phyloP scores from a whole-genome alignment of 2,888 invertebrate genomes.

The Notodonta dromedarius region DNA sequence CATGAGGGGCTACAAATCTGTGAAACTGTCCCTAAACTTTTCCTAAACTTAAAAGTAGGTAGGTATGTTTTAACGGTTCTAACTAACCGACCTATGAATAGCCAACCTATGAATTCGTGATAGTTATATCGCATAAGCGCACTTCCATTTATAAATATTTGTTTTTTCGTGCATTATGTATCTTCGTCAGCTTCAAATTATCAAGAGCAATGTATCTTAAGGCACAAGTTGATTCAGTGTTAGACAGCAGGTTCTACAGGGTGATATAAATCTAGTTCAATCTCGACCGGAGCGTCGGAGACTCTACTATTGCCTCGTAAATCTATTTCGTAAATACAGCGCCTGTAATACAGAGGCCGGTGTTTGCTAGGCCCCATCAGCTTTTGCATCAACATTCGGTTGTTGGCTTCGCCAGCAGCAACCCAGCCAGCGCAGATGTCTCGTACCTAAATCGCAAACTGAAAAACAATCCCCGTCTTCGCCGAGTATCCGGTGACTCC shows the following conservation, averaged over 20 bases:
- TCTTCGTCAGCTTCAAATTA: not conserved
- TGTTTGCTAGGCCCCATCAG: not conserved
- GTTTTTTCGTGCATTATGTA: not conserved
- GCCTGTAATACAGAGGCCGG: no score
- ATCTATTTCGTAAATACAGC: slow-evolving; percentile 23
- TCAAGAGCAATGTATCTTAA: slow-evolving; percentile 13
- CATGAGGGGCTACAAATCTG: no score
- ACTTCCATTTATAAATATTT: no score
- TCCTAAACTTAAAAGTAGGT: no score
- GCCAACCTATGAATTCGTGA: no score
- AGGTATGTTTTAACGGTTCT: no score
- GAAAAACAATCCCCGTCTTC: slow-evolving; percentile 59
- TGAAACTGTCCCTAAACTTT: no score
- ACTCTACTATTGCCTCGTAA: slow-evolving; percentile 47
- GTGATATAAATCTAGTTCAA: slow-evolving; percentile 54
- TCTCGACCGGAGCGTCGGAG: slow-evolving; percentile 46
- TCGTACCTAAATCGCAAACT: slow-evolving; percentile 51
- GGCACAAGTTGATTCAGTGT: slow-evolving; percentile 39
- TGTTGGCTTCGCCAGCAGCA: not conserved
- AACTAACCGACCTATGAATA: no score
- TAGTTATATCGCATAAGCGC: no score
- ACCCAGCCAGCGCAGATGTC: slow-evolving; percentile 12
- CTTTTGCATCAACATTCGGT: not conserved
- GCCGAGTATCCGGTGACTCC: slow-evolving; percentile 59
- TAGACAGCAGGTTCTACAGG: slow-evolving; percentile 39